Percentiles rank a stretch among this genome's conserved stretches.
Conservation (phyloP, 2,888 invertebrate species). For the Dryococelus australis region DNA sequence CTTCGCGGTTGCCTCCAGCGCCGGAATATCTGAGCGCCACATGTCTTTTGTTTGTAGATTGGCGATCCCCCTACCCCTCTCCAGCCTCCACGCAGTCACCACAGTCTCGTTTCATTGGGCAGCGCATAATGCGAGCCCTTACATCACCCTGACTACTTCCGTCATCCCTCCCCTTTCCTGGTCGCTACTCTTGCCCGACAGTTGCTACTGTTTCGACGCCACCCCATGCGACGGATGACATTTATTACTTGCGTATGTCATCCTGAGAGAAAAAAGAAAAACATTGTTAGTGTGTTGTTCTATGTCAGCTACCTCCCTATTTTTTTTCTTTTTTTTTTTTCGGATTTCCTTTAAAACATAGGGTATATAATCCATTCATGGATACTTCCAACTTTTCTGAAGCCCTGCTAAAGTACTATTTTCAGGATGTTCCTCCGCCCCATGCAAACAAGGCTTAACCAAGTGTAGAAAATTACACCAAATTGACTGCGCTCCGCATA, state of each 20-base stretch:
- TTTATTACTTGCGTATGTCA: neutral
- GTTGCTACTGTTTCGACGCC: neutral
- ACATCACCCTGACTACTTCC: neutral
- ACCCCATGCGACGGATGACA: neutral
- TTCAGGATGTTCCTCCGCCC: too few relatives aligned
- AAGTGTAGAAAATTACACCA: too few relatives aligned
- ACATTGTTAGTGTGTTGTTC: too few relatives aligned
- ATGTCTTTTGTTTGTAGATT: conserved; percentile 11
- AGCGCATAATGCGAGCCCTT: neutral
- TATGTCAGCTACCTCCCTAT: too few relatives aligned
- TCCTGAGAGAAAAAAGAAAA: neutral
- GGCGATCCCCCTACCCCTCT: neutral
- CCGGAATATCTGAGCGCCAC: conserved; percentile 16
- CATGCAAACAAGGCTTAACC: too few relatives aligned
- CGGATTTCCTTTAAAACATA: too few relatives aligned
- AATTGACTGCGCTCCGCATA: too few relatives aligned
- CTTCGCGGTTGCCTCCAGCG: neutral
- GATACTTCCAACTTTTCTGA: too few relatives aligned
- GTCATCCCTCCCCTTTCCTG: neutral
- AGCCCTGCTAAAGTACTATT: too few relatives aligned
- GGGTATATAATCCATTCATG: too few relatives aligned
- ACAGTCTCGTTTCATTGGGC: neutral
- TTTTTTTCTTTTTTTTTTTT: too few relatives aligned
- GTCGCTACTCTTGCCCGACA: neutral
- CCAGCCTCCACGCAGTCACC: too few relatives aligned